Conservation (phyloP, 1,140 invertebrate species). For the Rhynchophorus ferrugineus region DNA sequence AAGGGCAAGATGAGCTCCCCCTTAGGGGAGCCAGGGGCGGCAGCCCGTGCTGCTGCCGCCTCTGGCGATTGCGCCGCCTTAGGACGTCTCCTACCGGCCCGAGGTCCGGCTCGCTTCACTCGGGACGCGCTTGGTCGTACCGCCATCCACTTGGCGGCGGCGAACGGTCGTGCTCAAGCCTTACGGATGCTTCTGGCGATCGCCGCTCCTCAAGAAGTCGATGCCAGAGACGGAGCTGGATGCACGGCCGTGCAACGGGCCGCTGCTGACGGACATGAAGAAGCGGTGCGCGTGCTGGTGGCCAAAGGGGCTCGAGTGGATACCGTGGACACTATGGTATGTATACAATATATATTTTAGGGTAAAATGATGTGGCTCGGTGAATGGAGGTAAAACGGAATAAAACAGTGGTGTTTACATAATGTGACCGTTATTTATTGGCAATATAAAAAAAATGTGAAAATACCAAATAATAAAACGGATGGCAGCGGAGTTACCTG, state of each 20-base stretch:
- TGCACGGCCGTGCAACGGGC: slow-evolving; percentile 72
- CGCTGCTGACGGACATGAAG: slow-evolving; percentile 74
- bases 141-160: slow-evolving; percentile 41
- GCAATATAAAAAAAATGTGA: too few species aligned
- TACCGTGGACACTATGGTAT: slow-evolving; percentile 66
- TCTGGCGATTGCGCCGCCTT: slow-evolving; percentile 46
- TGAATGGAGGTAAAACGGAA: too few species aligned
- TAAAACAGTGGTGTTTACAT: too few species aligned
- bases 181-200: slow-evolving; percentile 42
- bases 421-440: too few species aligned
- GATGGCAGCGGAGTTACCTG: too few species aligned
- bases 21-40: slow-evolving; percentile 39
- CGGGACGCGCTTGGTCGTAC: slow-evolving; percentile 37
- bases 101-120: slow-evolving; percentile 34
- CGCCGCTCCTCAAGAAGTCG: slow-evolving; percentile 38
- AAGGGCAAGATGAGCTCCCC: slow-evolving; percentile 26
- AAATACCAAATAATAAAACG: too few species aligned
- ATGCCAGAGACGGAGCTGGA: slow-evolving; percentile 47
- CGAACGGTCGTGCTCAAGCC: slow-evolving; percentile 38
- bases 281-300: slow-evolving; percentile 63
- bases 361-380: too few species aligned
- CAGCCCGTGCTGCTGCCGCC: slow-evolving; percentile 47
- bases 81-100: slow-evolving; percentile 41
- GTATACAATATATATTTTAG: too few species aligned
- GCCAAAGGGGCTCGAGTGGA: slow-evolving; percentile 63